Evolutionary conservation across 1,140 invertebrate species (phyloP), one percentile per base, ranked within the genome.

Genomic region (Caenorhabditis brenneri): DNA sequence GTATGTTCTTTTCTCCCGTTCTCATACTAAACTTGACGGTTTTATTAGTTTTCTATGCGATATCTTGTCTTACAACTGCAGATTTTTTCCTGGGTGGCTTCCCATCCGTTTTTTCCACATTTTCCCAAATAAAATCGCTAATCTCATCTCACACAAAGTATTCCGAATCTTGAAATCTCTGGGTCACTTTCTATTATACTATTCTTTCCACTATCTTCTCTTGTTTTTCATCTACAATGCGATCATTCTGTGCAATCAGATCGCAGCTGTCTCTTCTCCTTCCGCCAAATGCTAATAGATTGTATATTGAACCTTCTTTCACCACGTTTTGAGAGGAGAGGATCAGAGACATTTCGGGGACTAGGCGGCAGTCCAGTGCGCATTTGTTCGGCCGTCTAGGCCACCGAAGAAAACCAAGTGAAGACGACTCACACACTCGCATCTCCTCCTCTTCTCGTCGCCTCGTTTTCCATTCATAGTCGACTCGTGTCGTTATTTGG

Each of bases 391-490:
- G 65, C 65, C 65, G 29, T 74, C n/a, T 19, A 33, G 36, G 65
- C 65, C 65, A 31, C 65, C 9, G 10, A 3, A 15, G 15, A n/a
- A 33, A 46, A 74, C 65, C 29, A 42, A 74, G 36, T 42, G 65
- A 74, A 74, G 65, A 74, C 65, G 36, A 74, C 65, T 74, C 65
- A 24, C 65, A 74, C 65, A n/a, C 65, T 74, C 29, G 29, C 58
- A 65, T 65, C 36, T 74, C 65, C 36, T 74, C 65, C 65, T 74
- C 33, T 74, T 74, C 36, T 31, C 65, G 33, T 27, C 36, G n/a
- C 36, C 65, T 74, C 36, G 65, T 74, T 74, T 74, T 74, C 65
- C 36, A 74, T 74, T 74, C 65, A 74, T 74, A 74, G 65, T 74
- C 65, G 27, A 74, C 36, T 74, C 65, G 65, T 74, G 65, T 74